Conservation (phyloP, 1,140 invertebrate genomes). For the Scaptomyza hsui region DNA sequence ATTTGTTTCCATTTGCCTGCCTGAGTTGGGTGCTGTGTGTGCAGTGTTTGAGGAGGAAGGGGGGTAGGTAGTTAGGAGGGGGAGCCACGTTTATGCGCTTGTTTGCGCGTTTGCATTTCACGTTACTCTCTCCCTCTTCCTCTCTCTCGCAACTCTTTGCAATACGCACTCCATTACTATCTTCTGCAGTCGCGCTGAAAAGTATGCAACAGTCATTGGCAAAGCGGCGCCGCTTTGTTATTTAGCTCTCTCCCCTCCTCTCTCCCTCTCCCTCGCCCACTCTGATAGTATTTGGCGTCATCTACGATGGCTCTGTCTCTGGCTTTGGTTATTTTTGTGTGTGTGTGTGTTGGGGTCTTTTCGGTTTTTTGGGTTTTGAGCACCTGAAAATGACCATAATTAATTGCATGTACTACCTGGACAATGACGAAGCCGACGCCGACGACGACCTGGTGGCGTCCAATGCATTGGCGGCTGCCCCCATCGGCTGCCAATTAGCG, state of each 20-base stretch:
- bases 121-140: constrained; percentile 11
- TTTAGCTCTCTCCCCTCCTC: constrained; percentile 37
- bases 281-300: not conserved
- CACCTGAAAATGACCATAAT: constrained; percentile 81
- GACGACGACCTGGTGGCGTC: no score
- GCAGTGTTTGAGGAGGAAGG: constrained; percentile 7
- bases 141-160: no score
- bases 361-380: constrained; percentile 8
- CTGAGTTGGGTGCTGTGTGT: no score
- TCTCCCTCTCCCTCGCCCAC: no score
- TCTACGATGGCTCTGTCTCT: not conserved
- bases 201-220: constrained; percentile 68
- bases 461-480: not conserved
- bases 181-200: constrained; percentile 34
- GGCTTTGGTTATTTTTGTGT: constrained; percentile 15
- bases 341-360: constrained; percentile 11
- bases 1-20: constrained; percentile 74
- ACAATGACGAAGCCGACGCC: not conserved
- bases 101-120: constrained; percentile 67
- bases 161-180: constrained; percentile 30
- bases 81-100: constrained; percentile 68
- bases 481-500: constrained; percentile 67
- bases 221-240: constrained; percentile 68
- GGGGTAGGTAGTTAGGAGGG: not conserved
- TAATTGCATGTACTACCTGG: constrained; percentile 71